phyloP scores from a whole-genome alignment of 2,113 vertebrate species.

The Lophochroa leadbeateri region DNA sequence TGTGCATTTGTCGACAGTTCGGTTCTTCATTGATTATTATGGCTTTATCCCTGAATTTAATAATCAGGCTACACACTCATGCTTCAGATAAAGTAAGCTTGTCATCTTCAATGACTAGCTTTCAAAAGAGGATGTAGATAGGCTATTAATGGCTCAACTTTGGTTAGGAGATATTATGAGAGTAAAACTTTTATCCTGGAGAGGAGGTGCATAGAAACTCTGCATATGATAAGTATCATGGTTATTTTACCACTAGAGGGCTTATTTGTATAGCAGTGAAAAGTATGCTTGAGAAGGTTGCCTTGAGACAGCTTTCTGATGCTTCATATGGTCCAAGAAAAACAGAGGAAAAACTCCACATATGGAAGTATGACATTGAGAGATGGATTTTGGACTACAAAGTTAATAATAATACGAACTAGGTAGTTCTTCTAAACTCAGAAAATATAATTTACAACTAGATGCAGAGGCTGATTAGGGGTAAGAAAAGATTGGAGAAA shows the following conservation, averaged over 20 bases:
- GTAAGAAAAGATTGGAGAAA: background rate
- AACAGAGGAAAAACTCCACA: background rate
- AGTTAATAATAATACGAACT: background rate
- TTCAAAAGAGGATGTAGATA: background rate
- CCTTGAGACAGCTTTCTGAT: background rate
- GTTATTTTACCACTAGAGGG: conserved; percentile 51
- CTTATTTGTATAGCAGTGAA: conserved; percentile 29
- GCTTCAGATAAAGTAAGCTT: background rate
- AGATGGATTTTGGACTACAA: background rate
- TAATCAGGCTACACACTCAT: background rate
- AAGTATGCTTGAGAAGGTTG: background rate
- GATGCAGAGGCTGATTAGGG: background rate
- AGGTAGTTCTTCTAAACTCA: background rate
- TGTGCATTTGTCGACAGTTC: background rate
- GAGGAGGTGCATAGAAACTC: background rate
- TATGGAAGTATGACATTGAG: background rate
- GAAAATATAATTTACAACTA: background rate
- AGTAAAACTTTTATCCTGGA: background rate
- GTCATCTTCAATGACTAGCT: background rate
- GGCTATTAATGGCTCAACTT: background rate
- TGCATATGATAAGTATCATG: fast-evolving
- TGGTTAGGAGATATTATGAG: background rate
- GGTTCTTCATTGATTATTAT: background rate
- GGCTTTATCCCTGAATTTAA: background rate
- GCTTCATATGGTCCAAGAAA: background rate